Evolutionary conservation across 2,797 vertebrate species (phyloP).

Genomic region (Microchirus variegatus): DNA sequence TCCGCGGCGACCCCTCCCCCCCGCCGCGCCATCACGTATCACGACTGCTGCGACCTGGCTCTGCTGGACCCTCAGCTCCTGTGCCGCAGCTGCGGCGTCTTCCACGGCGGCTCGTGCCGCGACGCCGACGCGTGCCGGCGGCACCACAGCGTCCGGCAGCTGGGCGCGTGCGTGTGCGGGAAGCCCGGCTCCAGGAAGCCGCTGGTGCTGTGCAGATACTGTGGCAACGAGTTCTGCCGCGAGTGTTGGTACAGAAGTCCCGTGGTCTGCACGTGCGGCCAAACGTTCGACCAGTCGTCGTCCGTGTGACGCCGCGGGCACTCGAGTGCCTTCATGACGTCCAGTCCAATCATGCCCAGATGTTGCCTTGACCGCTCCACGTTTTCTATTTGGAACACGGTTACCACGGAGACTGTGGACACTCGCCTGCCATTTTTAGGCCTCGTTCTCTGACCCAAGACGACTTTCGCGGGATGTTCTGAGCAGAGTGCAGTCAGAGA

Average conservation of each 20-base stretch:
- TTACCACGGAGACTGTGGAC: slow-evolving; percentile 1
- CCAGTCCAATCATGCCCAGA: slow-evolving; percentile 5
- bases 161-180: slow-evolving; percentile 48
- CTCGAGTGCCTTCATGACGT: slow-evolving; percentile 57
- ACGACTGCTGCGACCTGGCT: slow-evolving; percentile 53
- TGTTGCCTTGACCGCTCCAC: slow-evolving; percentile 38
- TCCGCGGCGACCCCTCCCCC: not conserved
- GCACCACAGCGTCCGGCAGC: not conserved
- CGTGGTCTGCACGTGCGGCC: slow-evolving; percentile 69
- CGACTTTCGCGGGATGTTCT: too few relatives aligned
- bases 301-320: slow-evolving; percentile 60
- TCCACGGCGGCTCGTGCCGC: slow-evolving; percentile 61
- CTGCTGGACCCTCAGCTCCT: slow-evolving; percentile 42
- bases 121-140: slow-evolving; percentile 11
- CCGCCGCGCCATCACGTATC: slow-evolving; percentile 45
- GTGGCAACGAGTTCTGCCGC: slow-evolving; percentile 63
- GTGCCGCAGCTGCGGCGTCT: slow-evolving; percentile 65
- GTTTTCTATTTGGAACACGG: too few relatives aligned
- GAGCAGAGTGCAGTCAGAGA: too few relatives aligned
- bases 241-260: slow-evolving; percentile 71
- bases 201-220: slow-evolving; percentile 71
- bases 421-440: not conserved
- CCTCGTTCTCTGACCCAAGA: not conserved
- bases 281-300: slow-evolving; percentile 54
- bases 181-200: slow-evolving; percentile 37